Evolutionary conservation across 2,888 invertebrate species (phyloP).

Genomic region (Drosophila recens): DNA sequence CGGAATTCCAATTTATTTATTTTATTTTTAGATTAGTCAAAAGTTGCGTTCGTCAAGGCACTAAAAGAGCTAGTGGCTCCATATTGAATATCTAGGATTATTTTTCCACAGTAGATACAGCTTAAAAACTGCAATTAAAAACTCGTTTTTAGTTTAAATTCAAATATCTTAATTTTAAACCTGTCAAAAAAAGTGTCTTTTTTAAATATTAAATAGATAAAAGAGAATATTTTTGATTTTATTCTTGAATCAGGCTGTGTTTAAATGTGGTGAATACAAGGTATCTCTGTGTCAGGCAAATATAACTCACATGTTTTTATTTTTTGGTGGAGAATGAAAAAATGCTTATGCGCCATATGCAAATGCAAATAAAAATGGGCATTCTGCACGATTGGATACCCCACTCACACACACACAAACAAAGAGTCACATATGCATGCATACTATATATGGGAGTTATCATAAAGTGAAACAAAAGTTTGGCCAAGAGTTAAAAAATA

Average conservation of each 20-base stretch:
- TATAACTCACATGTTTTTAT: constrained; percentile 6
- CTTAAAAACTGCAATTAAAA: too few species aligned
- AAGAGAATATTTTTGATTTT: too few species aligned
- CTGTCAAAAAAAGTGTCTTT: too few species aligned
- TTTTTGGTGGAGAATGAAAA: constrained; percentile 56
- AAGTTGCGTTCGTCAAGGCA: not conserved
- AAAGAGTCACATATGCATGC: constrained; percentile 23
- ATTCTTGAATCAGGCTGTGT: too few species aligned
- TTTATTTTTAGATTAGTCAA: not conserved
- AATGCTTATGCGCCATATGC: constrained; percentile 76
- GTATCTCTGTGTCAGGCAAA: not conserved
- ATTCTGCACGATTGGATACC: constrained; percentile 73
- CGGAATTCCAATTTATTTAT: not conserved
- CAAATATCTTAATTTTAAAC: too few species aligned
- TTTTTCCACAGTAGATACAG: not conserved
- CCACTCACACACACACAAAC: constrained; percentile 25
- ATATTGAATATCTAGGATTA: not conserved
- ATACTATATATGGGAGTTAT: constrained; percentile 37
- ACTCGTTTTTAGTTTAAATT: too few species aligned
- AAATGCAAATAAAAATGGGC: constrained; percentile 71
- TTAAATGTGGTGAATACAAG: not conserved
- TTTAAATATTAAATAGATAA: not conserved
- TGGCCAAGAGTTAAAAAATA: constrained; percentile 55
- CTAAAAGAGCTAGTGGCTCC: not conserved
- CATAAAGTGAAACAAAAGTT: constrained; percentile 69